Conservation (phyloP, 2,888 invertebrate species). For the Caradrina clavipalpis region DNA sequence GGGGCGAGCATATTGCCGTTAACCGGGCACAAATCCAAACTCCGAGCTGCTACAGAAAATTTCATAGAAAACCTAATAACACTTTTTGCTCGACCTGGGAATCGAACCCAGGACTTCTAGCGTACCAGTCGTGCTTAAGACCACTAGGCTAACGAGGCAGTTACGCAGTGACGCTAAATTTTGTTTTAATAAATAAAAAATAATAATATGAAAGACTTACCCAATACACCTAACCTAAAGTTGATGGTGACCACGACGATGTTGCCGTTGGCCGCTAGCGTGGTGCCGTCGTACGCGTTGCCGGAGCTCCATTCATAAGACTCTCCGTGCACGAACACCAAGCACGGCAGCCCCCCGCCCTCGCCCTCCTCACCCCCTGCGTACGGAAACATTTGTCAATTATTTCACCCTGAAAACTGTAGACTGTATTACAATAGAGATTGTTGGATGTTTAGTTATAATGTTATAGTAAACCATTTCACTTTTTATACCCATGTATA, state of each 20-base stretch:
- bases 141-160: too few relatives aligned
- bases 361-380: constrained; percentile 83
- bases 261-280: constrained; percentile 97
- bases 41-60: too few relatives aligned
- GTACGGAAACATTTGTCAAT: constrained; percentile 31
- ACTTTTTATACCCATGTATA: constrained; percentile 1
- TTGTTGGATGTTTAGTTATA: constrained; percentile 14
- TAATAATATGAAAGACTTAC: constrained; percentile 90
- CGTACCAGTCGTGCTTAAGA: too few relatives aligned
- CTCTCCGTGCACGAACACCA: constrained; percentile 98
- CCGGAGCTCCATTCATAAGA: constrained; percentile 99
- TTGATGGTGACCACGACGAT: constrained; percentile 97
- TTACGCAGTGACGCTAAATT: too few relatives aligned
- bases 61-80: too few relatives aligned
- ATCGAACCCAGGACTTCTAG: too few relatives aligned
- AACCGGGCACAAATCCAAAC: too few relatives aligned
- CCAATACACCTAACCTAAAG: constrained; percentile 97
- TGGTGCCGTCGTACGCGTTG: constrained; percentile 99
- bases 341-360: constrained; percentile 93
- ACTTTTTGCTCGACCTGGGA: too few relatives aligned
- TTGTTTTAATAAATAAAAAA: too few relatives aligned
- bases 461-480: background rate
- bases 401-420: constrained; percentile 27
- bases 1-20: too few relatives aligned
- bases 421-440: constrained; percentile 21